Evolutionary conservation across 2,797 vertebrate genomes (phyloP), one percentile per base, ranked within the genome.

Genomic region (Sebastes matsubarae): DNA sequence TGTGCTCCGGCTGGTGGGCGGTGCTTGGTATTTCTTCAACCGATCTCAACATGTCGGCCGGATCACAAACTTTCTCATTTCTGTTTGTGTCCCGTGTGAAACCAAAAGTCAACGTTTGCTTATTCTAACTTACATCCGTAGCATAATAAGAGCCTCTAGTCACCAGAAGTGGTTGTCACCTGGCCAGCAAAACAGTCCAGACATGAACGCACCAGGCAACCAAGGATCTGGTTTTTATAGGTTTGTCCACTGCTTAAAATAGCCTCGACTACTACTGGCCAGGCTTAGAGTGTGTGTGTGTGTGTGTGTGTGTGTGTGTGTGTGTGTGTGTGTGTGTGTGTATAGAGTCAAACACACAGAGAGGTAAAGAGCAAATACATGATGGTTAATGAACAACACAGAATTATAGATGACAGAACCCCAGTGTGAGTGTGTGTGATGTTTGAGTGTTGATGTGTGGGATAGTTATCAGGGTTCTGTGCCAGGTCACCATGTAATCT

Each of bases 171-270:
- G 5, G 18, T 52, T 52, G 18, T 52, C 46, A 46, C 9, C 3
- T 13, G 9, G 24, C 8, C 60, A 24, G 25, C 13, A 57, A 22
- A 50, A 69, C 11, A 38, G 42, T 64, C 16, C 12, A 64, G 60
- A 58, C 14, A 27, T 10, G 59, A n/a, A 32, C 14, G 2, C n/a
- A 42, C 2, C 36, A 34, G 18, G 50, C 68, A 32, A 34, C 10
- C 69, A 1, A 7, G 22, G 73, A 46, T 82, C 68, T 52, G 34
- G 27, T 68, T 72, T 79, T 85, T 64, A 82, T 65, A 4, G 57
- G n/a, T 46, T 30, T 2, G 4, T 6, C 11, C 12, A 14, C 58
- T 32, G 68, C 67, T 78, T 52, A 68, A 75, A 79, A 24, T 68
- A 72, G 68, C 50, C 46, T 9, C 9, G 12, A 57, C 29, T 61